Evolutionary conservation across 1,140 invertebrate genomes (phyloP).

Genomic region (Zaprionus vittiger): DNA sequence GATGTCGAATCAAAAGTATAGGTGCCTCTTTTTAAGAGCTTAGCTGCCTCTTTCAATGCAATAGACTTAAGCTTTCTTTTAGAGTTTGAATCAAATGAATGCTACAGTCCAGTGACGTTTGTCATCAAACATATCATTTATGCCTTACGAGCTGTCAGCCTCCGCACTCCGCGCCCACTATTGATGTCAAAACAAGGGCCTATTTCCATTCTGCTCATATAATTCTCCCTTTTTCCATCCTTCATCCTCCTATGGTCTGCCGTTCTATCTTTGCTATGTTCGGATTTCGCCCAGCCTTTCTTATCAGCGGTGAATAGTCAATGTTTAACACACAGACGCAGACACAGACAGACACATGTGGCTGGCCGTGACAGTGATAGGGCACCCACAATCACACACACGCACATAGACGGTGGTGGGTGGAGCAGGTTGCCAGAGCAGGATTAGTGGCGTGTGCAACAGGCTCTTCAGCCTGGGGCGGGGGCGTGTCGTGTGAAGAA

Average conservation of each 20-base stretch:
- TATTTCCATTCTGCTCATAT: neutral
- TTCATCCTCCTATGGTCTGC: neutral
- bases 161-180: neutral
- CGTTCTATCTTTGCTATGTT: slow-evolving; percentile 8
- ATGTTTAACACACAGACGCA: neutral
- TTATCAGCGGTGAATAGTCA: slow-evolving; percentile 18
- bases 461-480: slow-evolving; percentile 12
- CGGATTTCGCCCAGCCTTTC: neutral
- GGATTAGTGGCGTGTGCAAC: slow-evolving; percentile 48
- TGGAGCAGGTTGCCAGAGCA: slow-evolving; percentile 18
- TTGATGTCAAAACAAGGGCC: neutral
- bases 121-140: too few relatives aligned
- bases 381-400: slow-evolving; percentile 14
- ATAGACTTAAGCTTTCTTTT: too few relatives aligned
- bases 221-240: neutral
- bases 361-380: slow-evolving; percentile 18
- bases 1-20: too few relatives aligned
- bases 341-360: slow-evolving; percentile 5
- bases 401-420: slow-evolving; percentile 1
- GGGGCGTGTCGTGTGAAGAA: neutral
- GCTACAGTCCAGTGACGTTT: too few relatives aligned
- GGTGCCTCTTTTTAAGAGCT: too few relatives aligned
- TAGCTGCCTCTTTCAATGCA: too few relatives aligned
- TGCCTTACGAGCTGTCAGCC: neutral
- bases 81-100: too few relatives aligned